These are phyloP conservation scores for Cheilosia vulpina DNA, from an alignment of 2,888 invertebrate genomes.

Conservation along the genomic window DNA sequence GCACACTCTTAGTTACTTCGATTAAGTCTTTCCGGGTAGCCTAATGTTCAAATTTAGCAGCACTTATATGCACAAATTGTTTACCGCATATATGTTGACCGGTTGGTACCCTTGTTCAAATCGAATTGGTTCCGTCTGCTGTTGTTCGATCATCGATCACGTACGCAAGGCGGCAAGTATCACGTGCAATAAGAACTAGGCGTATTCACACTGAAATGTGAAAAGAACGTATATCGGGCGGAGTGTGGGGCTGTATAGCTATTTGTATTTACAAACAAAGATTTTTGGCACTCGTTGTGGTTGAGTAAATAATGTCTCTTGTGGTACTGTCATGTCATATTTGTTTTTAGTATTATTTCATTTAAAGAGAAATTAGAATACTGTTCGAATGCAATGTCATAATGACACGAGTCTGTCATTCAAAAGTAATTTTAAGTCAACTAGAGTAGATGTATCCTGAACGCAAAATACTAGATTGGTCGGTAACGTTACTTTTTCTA, in stretches of 20 bases:
- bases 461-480: too few relatives aligned
- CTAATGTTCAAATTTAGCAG: not conserved
- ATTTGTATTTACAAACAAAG: not conserved
- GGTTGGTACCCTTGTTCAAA: not conserved
- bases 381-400: constrained; percentile 31
- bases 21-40: constrained; percentile 2
- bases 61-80: not conserved
- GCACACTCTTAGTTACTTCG: constrained; percentile 20
- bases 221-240: not conserved
- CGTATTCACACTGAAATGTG: constrained; percentile 39
- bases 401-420: too few relatives aligned
- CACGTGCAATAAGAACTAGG: too few relatives aligned
- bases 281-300: not conserved
- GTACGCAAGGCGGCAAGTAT: constrained; percentile 7
- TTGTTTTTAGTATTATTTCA: constrained; percentile 26
- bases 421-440: too few relatives aligned
- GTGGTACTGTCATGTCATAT: not conserved
- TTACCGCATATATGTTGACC: not conserved
- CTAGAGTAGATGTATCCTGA: too few relatives aligned
- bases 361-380: constrained; percentile 22
- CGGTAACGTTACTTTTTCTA: too few relatives aligned
- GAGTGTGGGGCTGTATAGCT: constrained; percentile 3
- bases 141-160: constrained; percentile 26
- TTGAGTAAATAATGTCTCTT: constrained; percentile 4
- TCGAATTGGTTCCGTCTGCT: not conserved